Conservation (phyloP, 2,797 vertebrate species). For the Leptatherina wallacei region DNA sequence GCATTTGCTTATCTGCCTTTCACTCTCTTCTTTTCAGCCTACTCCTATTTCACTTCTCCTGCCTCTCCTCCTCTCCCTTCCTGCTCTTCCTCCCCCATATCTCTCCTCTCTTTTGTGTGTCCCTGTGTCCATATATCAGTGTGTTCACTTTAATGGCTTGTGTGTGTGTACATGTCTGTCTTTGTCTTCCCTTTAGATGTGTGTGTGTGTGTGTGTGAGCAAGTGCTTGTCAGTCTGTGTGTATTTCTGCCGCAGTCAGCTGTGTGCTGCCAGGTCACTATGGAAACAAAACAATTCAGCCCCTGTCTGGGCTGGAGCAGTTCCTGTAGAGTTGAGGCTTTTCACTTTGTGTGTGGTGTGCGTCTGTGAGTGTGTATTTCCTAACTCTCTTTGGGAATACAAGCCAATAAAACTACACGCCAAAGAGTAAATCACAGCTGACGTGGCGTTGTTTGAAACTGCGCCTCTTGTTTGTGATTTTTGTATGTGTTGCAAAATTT, state of each 20-base stretch:
- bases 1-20: constrained; percentile 45
- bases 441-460: constrained; percentile 72
- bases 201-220: constrained; percentile 6
- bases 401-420: constrained; percentile 71
- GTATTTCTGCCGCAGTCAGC: constrained; percentile 77
- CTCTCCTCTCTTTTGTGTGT: constrained; percentile 49
- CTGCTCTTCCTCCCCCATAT: constrained; percentile 56
- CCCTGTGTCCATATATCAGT: constrained; percentile 56
- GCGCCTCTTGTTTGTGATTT: constrained; percentile 65
- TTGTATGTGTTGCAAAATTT: constrained; percentile 63
- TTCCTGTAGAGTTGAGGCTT: constrained; percentile 78
- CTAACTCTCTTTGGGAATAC: constrained; percentile 61
- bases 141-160: constrained; percentile 52
- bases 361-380: constrained; percentile 38
- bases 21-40: constrained; percentile 28
- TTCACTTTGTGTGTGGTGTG: constrained; percentile 49
- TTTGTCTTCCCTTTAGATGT: constrained; percentile 25
- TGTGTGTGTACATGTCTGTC: constrained; percentile 25
- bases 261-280: constrained; percentile 81
- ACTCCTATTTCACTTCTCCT: constrained; percentile 34
- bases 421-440: constrained; percentile 75
- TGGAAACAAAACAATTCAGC: constrained; percentile 86
- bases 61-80: constrained; percentile 43
- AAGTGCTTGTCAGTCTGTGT: constrained; percentile 60
- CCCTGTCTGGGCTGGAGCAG: constrained; percentile 78